Evolutionary conservation across 2,888 invertebrate genomes (phyloP), one percentile per base, ranked within the genome.

Genomic region (Xestoiulus laeticollis): DNA sequence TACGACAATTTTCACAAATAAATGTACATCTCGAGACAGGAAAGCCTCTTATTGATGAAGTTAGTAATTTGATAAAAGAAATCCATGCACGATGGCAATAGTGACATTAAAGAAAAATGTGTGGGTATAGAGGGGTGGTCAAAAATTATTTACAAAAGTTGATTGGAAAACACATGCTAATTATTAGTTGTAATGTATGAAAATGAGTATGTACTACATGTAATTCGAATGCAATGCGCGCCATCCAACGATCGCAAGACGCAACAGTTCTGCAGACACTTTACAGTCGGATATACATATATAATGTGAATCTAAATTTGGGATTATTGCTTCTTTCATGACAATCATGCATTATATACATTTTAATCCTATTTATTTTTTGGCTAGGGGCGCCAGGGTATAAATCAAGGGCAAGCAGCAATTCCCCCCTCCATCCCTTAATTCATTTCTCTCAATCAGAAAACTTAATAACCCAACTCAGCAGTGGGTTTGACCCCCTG

Each of bases 371-470:
- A 78, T 78, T 30, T 78, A 14, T 26, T 78, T 30, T 10, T 30
- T 78, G 12, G 78, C 14, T 26, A 78, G 78, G 30, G 22, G 78
- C 78, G 78, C 30, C 8, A 14, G 78, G 26, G 30, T 78, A 78
- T 78, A 78, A 78, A 78, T 78, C 78, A 78, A 78, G 78, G 78
- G 78, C 78, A 78, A 78, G 78, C 3, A 6, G 68, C 68, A 26
- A 78, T 78, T 22, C 78, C 78, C 68, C 26, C 26, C 2, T 22
- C n/a, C 19, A n/a, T 30, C 78, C 30, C 78, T 30, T 78, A 78
- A 78, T 78, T 78, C 78, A 78, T 78, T 78, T 78, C 78, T 78
- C 78, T 78, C 78, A 78, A 78, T 78, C 78, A 78, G 78, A 78
- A 78, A 78, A 78, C 78, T 78, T 78, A 78, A 78, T 78, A 78